Evolutionary conservation across 64 coral and sea anemone genomes (phyloP), one percentile per base, ranked within the genome.

Genomic region (Actinia equina): DNA sequence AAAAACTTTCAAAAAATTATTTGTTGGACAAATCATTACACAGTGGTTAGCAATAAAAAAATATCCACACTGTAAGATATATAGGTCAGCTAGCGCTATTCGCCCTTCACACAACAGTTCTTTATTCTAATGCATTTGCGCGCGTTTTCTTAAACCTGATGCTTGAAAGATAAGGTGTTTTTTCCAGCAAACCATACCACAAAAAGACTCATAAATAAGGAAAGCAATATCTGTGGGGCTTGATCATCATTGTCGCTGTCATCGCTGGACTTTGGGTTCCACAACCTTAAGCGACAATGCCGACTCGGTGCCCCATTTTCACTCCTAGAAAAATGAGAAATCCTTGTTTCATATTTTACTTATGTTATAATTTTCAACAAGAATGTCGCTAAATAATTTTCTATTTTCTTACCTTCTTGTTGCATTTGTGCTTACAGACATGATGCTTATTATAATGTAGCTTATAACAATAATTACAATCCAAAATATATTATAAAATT

Each of bases 181-280:
- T n/a, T n/a, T n/a, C n/a, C n/a, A n/a, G n/a, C n/a, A n/a, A n/a
- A n/a, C n/a, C n/a, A n/a, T n/a, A 41, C 22, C 37, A 41, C 46
- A 41, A 74, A 41, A 74, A 1, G 70, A 74, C 0, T n/a, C 8
- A 5, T 9, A 5, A 41, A 14, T 3, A 45, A 81, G 5, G 52
- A 49, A 52, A 10, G 7, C 9, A 22, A 1, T 23, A 65, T 20
- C 22, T 49, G 43, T 49, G 44, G 78, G 41, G 44, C 17, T 44
- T 49, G 19, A 25, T 0, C 19, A 37, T 81, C 42, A 81, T 19
- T 81, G 19, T 81, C 78, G 44, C 19, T 52, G 18, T 74, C 78
- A 81, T 81, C 78, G 17, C 27, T 81, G 18, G 43, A 17, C 17
- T 18, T 81, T 51, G 78, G 78, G 44, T 81, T 81, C 78, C 78